These are phyloP conservation scores for Caenorhabditis latens DNA, from an alignment of 1,140 invertebrate species.

Conservation along the genomic window DNA sequence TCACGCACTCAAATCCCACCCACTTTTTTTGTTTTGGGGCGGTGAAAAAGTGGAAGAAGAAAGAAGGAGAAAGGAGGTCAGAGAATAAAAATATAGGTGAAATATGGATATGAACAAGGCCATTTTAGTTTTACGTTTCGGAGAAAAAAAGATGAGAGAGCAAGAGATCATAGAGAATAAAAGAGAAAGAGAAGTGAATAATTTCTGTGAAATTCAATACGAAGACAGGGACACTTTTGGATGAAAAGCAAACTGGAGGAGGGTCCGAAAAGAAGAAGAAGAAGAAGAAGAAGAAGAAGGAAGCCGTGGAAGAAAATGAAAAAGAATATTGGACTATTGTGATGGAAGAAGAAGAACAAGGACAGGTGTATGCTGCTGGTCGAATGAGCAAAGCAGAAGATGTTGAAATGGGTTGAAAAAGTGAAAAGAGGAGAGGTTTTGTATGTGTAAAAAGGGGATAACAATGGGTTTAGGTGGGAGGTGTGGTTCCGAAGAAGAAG, in stretches of 20 bases:
- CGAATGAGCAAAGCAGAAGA: conserved; percentile 55
- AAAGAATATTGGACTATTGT: not conserved
- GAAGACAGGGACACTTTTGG: conserved; percentile 3
- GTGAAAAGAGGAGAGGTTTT: not conserved
- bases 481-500: not conserved
- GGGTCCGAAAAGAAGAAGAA: not conserved
- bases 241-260: not conserved
- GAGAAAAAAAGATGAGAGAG: not conserved
- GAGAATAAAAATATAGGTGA: conserved; percentile 24
- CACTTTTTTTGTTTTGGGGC: conserved; percentile 13
- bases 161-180: conserved; percentile 14
- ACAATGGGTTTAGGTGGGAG: conserved; percentile 53
- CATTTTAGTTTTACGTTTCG: conserved; percentile 7
- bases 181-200: conserved; percentile 31
- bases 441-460: conserved; percentile 33
- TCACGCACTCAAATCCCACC: conserved; percentile 11
- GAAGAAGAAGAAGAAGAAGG: not conserved
- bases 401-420: conserved; percentile 56
- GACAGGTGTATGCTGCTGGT: conserved; percentile 10
- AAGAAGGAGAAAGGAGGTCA: not conserved
- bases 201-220: conserved; percentile 50
- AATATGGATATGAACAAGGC: not conserved
- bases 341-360: not conserved
- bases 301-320: not conserved
- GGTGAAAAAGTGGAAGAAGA: not conserved